Evolutionary conservation across 2,113 vertebrate genomes (phyloP).

Genomic region (Hassar affinis): DNA sequence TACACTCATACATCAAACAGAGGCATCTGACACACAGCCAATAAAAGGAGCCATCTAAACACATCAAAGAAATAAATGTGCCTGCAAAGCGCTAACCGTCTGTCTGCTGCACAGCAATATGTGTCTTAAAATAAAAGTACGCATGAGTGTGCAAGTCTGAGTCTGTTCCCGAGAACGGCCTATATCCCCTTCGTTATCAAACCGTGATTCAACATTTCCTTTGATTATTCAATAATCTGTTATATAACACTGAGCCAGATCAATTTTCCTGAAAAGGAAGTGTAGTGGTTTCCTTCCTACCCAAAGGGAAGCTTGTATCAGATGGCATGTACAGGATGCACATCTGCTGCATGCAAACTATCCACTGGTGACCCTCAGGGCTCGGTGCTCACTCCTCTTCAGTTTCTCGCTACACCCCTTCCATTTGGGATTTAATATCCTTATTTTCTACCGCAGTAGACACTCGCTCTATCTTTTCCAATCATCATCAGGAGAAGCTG

Average conservation of each 20-base stretch:
- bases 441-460: not conserved
- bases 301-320: not conserved
- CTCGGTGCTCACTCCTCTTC: not conserved
- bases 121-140: slow-evolving; percentile 4
- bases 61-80: slow-evolving; percentile 40
- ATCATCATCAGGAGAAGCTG: not conserved
- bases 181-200: not conserved
- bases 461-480: not conserved
- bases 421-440: not conserved
- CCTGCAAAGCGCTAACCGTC: slow-evolving; percentile 21
- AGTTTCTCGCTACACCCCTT: not conserved
- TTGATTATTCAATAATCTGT: slow-evolving; percentile 15
- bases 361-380: slow-evolving; percentile 9
- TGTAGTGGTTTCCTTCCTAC: not conserved
- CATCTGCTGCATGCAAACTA: not conserved
- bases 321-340: not conserved
- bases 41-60: slow-evolving; percentile 28
- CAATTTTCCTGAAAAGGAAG: slow-evolving; percentile 7
- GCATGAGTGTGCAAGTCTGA: slow-evolving; percentile 10
- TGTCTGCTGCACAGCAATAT: slow-evolving; percentile 2
- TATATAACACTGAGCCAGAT: not conserved
- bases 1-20: slow-evolving; percentile 35
- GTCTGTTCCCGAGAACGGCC: not conserved
- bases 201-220: slow-evolving; percentile 11
- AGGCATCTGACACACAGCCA: slow-evolving; percentile 23